Base-by-base conservation (phyloP, 2,797 vertebrate genomes). In the Gallinago nigripennis region DNA sequence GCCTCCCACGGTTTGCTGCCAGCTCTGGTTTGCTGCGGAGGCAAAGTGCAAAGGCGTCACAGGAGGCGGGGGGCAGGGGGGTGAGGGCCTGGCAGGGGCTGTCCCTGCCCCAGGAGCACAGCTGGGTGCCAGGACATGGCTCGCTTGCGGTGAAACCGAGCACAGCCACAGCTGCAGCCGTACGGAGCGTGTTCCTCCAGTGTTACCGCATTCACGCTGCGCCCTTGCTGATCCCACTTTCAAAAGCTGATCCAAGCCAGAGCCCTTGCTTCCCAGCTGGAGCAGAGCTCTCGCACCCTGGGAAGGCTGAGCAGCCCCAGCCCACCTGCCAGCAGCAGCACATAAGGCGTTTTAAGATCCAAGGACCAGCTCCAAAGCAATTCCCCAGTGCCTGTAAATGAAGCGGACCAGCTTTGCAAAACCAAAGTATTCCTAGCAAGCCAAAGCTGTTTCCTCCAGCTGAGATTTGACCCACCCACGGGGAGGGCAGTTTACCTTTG, bases 1-100 rank as follows among this genome's bases (percentile, higher is more conserved):
- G 20, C 43, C 48, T 46, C 66, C 63, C 0, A 6, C 27, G 4
- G 3, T 33, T 24, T 61, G 53, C 70, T 91, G 82, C 68, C 64
- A 66, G 79, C 82, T 57, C 75, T 17, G 45, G 17, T 46, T 41
- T 54, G 53, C 65, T 45, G 4, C 1, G 4, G 37, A 83, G 86
- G 57, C 82, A 57, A 95, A 91, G 79, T 39, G 79, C 79, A 89
- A 85, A 87, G 68, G 79, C 85, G 61, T 86, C 72, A 45, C 28
- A 4, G 1, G 2, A 18, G 51, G 51, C 16, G 4, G 28, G 11
- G 51, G 51, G 51, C 51, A 28, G 4, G 28, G 17, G 5, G 56
- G 5, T 12, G 61, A 46, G 2, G 35, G 75, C 45, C 31, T 30
- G 73, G 81, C 91, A 57, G 51, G 60, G 19, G 37, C 60, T 77